Conservation (phyloP, 2,797 vertebrate species). For the Chelidonichthys spinosus region DNA sequence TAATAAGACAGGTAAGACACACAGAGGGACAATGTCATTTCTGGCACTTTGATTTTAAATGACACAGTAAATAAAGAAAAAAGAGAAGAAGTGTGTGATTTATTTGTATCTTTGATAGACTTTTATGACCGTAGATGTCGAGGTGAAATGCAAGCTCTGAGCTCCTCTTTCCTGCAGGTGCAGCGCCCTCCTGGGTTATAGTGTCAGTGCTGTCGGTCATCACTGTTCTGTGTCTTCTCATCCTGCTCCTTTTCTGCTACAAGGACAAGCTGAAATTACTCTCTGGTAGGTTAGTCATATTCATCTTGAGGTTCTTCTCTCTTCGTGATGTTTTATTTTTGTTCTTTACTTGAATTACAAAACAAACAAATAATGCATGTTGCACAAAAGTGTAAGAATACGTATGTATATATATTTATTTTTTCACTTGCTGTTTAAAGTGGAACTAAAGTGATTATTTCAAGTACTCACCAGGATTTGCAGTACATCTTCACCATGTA, state of each 20-base stretch:
- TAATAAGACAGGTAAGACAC: conserved; percentile 60
- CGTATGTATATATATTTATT: background rate
- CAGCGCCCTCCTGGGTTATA: conserved; percentile 77
- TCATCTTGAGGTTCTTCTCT: background rate
- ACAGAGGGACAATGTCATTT: background rate
- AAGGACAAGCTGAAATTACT: conserved; percentile 86
- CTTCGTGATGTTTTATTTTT: background rate
- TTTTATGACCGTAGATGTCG: background rate
- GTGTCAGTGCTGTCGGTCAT: conserved; percentile 83
- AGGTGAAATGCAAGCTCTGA: conserved; percentile 18
- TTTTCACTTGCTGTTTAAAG: background rate
- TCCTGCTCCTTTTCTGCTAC: conserved; percentile 85
- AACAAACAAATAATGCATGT: background rate
- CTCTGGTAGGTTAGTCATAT: conserved; percentile 72
- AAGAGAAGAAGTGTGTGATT: background rate
- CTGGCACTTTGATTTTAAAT: background rate
- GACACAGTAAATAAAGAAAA: background rate
- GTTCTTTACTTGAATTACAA: background rate
- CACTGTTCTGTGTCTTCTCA: conserved; percentile 81
- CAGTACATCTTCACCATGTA: background rate
- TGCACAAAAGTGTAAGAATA: background rate
- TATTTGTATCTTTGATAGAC: background rate
- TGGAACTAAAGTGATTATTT: background rate
- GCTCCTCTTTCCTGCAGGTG: conserved; percentile 56
- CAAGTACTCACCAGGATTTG: background rate